A percentile compares a stretch with the other conserved stretches of the same genome.
Conservation (phyloP, 2,113 vertebrate species). For the Amblyornis subalaris region DNA sequence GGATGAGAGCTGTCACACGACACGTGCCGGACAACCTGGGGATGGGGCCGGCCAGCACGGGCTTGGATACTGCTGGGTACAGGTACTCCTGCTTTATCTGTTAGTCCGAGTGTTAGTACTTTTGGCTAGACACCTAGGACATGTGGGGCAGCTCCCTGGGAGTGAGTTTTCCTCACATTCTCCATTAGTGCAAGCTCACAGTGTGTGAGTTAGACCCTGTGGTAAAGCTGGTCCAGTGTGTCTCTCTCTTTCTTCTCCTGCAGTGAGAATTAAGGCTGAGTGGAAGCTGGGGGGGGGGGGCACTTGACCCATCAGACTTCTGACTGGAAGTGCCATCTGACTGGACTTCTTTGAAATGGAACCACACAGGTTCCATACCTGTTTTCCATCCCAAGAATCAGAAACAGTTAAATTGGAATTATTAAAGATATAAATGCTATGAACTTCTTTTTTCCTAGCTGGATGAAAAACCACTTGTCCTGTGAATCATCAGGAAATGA, state of each 20-base stretch:
- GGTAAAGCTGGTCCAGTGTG: background rate
- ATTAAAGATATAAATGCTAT: background rate
- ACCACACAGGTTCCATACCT: background rate
- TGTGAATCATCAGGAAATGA: background rate
- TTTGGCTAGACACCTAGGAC: background rate
- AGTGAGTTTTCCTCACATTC: background rate
- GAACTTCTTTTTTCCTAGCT: no score
- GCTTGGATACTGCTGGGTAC: background rate
- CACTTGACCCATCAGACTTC: background rate
- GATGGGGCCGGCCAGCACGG: background rate
- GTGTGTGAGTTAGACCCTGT: background rate
- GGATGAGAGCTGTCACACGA: fast-evolving
- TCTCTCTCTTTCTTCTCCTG: background rate
- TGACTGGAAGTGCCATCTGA: background rate
- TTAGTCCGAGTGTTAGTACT: background rate
- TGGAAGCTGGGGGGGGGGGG: background rate
- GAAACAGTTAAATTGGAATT: background rate
- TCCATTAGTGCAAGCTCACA: background rate
- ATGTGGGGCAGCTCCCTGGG: background rate
- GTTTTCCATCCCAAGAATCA: background rate
- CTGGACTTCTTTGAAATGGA: background rate
- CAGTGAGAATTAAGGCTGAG: background rate
- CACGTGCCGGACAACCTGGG: background rate
- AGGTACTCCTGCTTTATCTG: background rate
- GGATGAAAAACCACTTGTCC: background rate